A percentile compares a stretch with the other conserved stretches of the same genome.
These are phyloP conservation scores for Dorcus parallelipipedus DNA, from an alignment of 2,888 invertebrate species.

Conservation along the genomic window DNA sequence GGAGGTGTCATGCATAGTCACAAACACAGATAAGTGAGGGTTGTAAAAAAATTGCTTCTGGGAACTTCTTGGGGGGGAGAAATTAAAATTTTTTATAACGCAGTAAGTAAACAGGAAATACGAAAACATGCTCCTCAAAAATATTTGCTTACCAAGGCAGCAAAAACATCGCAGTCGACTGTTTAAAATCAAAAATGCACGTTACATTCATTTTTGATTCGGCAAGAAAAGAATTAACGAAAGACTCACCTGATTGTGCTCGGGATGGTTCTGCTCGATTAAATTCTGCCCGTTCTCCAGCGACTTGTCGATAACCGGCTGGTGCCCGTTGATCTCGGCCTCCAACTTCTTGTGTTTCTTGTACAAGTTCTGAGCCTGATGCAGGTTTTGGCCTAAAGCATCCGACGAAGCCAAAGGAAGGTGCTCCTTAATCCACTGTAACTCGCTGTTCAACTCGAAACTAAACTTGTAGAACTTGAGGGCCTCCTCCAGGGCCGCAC, in stretches of 20 bases:
- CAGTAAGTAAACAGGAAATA: not conserved
- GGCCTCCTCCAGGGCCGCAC: constrained; percentile 79
- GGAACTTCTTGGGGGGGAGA: not conserved
- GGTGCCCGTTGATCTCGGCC: constrained; percentile 83
- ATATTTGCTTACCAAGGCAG: not conserved
- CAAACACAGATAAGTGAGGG: not conserved
- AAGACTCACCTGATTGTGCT: constrained; percentile 63
- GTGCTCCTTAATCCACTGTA: constrained; percentile 94
- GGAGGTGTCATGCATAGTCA: not conserved
- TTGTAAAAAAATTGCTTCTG: too few species aligned
- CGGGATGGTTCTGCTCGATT: constrained; percentile 75
- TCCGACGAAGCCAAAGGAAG: constrained; percentile 71
- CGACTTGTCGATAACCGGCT: constrained; percentile 80
- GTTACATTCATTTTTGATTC: constrained; percentile 7
- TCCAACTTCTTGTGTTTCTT: constrained; percentile 94
- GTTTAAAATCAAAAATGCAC: constrained; percentile 5
- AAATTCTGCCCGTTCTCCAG: constrained; percentile 74
- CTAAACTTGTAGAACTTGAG: constrained; percentile 87
- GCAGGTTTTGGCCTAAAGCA: constrained; percentile 76
- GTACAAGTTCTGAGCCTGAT: constrained; percentile 86
- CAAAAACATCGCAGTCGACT: not conserved
- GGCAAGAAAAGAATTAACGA: not conserved
- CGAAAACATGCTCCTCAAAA: not conserved
- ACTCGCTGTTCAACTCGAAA: constrained; percentile 87
- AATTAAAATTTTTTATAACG: not conserved